Evolutionary conservation across 2,797 vertebrate species (phyloP), one percentile per base, ranked within the genome.

Genomic region (Urosaurus nigricauda): DNA sequence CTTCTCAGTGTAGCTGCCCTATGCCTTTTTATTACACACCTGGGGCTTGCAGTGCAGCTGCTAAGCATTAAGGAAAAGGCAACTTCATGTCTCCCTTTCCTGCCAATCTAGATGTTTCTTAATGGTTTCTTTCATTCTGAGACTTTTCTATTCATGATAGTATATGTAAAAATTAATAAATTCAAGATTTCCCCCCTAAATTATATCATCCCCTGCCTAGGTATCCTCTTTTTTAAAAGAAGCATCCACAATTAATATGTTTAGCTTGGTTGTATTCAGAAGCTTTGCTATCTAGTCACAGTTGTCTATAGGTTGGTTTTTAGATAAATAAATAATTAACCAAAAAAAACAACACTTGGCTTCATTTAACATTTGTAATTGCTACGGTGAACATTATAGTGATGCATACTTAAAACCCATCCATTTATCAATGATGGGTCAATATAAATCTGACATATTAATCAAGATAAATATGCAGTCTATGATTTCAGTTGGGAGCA

Each of bases 51-150:
- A n/a, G n/a, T n/a, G n/a, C n/a, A n/a, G n/a, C n/a, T n/a, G n/a
- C n/a, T n/a, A n/a, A n/a, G n/a, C n/a, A n/a, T n/a, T n/a, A n/a
- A n/a, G n/a, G n/a, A n/a, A n/a, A n/a, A n/a, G n/a, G n/a, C n/a
- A n/a, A n/a, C n/a, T n/a, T n/a, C n/a, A n/a, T n/a, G n/a, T n/a
- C n/a, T n/a, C n/a, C n/a, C n/a, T n/a, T n/a, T n/a, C n/a, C n/a
- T n/a, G n/a, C n/a, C n/a, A n/a, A n/a, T n/a, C n/a, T n/a, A n/a
- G n/a, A n/a, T 9, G 26, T 51, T 19, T 8, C 32, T 88, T 75
- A 83, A 94, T 88, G 87, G 86, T 93, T 94, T 84, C 91, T 94
- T 94, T 93, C 87, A 89, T 93, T 92, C 90, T 85, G 83, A 87
- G 73, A 91, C 32, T 7, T 60, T 84, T 37, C 73, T 81, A 92